Conservation (phyloP, 2,888 invertebrate species). For the Thecophora atra region DNA sequence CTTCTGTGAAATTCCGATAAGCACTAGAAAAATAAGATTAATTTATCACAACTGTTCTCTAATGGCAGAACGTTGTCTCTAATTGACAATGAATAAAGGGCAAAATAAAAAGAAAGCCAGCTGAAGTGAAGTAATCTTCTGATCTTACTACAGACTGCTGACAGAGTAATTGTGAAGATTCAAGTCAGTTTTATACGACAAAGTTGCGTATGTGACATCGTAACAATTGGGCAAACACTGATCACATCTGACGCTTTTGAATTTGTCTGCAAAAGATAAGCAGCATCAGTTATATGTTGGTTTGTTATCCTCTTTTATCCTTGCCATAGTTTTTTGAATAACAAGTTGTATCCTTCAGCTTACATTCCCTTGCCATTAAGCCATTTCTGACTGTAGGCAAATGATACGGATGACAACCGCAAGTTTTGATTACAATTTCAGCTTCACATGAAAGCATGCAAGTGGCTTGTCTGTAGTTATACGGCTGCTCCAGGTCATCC, state of each 20-base stretch:
- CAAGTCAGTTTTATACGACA: slow-evolving; percentile 60
- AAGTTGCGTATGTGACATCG: slow-evolving; percentile 63
- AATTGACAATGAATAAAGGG: no score
- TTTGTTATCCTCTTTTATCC: slow-evolving; percentile 26
- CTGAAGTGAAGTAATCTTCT: no score
- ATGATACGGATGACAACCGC: slow-evolving; percentile 63
- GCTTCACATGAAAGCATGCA: slow-evolving; percentile 61
- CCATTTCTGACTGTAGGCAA: slow-evolving; percentile 53
- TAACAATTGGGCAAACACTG: slow-evolving; percentile 64
- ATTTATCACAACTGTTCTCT: neutral
- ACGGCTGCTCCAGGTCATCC: slow-evolving; percentile 55
- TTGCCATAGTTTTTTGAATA: slow-evolving; percentile 60
- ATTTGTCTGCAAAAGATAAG: slow-evolving; percentile 53
- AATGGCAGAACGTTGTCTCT: no score
- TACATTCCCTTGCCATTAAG: slow-evolving; percentile 54
- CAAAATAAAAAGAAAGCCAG: neutral
- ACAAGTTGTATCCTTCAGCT: slow-evolving; percentile 59
- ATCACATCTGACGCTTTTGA: slow-evolving; percentile 61
- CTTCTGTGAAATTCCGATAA: slow-evolving; percentile 47
- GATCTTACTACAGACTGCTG: slow-evolving; percentile 59
- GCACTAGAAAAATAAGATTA: slow-evolving; percentile 48
- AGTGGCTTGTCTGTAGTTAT: slow-evolving; percentile 61
- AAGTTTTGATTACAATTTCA: slow-evolving; percentile 56
- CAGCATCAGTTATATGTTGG: neutral
- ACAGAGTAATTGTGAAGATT: slow-evolving; percentile 59